Evolutionary conservation across 2,797 vertebrate genomes (phyloP), one percentile per base, ranked within the genome.

Genomic region (Leptodactylus fallax): DNA sequence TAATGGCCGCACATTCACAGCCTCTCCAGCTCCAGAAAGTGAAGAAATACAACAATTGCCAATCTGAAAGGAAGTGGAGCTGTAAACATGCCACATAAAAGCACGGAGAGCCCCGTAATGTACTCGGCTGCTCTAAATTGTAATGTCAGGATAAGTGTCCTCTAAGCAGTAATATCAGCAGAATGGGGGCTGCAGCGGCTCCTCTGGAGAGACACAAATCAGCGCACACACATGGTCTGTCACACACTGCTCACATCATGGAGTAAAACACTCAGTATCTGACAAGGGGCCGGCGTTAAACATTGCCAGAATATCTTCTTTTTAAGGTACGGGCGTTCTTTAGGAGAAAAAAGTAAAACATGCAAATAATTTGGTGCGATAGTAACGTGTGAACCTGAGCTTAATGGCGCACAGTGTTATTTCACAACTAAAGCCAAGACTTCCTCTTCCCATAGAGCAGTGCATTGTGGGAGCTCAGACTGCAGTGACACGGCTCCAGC

Each of bases 101-200:
- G 85, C 85, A 80, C 67, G 49, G 76, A 16, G 25, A 55, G 76
- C 71, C 17, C 76, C 45, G 76, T 67, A 86, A 86, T 79, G 60
- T 79, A 86, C 63, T 86, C 8, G 69, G 63, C 45, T 77, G 69
- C 61, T 71, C 61, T 79, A 65, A 78, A 86, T 79, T 47, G 58
- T 79, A 80, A 71, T 80, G 77, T 86, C 85, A 79, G 76, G 77
- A 80, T 79, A 79, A 86, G 85, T 79, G 56, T 65, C 85, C 85
- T 86, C 61, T 79, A 86, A 86, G 25, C 76, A 67, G 77, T 53
- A 49, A 85, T 76, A 85, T 85, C 83, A 85, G 83, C 83, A 77
- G 83, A 25, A 56, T 7, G 69, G 83, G 13, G 45, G 53, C 82
- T 16, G 67, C 49, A 74, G 69, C 47, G n/a, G 51, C 49, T 36